Evolutionary conservation across 2,113 vertebrate species (phyloP).

Genomic region (Bothrops jararaca): DNA sequence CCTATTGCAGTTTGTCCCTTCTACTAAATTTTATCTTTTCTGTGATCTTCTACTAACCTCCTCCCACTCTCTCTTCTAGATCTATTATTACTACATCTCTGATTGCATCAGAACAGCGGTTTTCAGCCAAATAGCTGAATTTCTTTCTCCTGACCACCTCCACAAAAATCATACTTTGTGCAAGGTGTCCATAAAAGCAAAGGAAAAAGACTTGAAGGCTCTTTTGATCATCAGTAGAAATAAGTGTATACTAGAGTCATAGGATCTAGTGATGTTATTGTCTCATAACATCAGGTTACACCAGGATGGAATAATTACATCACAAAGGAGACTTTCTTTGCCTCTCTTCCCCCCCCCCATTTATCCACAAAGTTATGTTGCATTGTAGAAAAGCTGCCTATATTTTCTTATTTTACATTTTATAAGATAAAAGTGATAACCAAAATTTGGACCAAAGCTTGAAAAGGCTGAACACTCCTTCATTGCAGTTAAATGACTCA

Average conservation of each 20-base stretch:
- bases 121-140: slow-evolving; percentile 8
- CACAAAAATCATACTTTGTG: slow-evolving; percentile 6
- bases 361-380: not conserved
- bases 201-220: too few species aligned
- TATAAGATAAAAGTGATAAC: not conserved
- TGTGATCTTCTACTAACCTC: slow-evolving; percentile 11
- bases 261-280: not conserved
- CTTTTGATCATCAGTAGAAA: not conserved
- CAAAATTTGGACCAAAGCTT: not conserved
- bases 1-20: slow-evolving; percentile 9
- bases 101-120: not conserved
- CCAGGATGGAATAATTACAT: not conserved
- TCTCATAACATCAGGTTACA: not conserved
- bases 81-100: slow-evolving; percentile 1
- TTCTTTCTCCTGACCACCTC: not conserved
- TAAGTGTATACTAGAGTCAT: not conserved
- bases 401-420: not conserved
- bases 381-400: not conserved
- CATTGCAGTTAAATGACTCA: not conserved
- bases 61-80: not conserved
- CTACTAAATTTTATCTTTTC: not conserved
- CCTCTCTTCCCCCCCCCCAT: not conserved
- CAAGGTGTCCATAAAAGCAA: not conserved
- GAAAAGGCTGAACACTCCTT: not conserved
- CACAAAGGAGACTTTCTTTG: not conserved